These are phyloP conservation scores for Aurelia aurita complex sp. Pacific DNA, from an alignment of 30 jellyfish, hydroid and myxozoan species.

Conservation along the genomic window DNA sequence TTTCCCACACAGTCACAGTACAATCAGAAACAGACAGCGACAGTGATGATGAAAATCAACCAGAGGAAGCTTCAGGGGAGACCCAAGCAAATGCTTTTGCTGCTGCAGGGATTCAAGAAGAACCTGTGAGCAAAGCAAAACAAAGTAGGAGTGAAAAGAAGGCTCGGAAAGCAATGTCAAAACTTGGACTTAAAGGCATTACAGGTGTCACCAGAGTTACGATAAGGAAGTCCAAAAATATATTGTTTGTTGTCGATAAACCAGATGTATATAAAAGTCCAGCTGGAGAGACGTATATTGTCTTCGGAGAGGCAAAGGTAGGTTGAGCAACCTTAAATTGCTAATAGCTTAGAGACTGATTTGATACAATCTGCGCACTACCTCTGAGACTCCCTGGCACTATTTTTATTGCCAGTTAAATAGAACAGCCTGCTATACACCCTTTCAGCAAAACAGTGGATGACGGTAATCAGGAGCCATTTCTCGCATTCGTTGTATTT, in stretches of 20 bases:
- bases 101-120: conserved; percentile 98
- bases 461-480: no score
- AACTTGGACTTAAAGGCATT: conserved; percentile 91
- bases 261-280: conserved; percentile 99
- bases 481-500: no score
- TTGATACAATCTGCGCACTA: neutral
- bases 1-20: conserved; percentile 33
- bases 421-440: no score
- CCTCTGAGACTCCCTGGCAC: no score
- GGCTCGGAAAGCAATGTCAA: conserved; percentile 94
- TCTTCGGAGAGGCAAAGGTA: conserved; percentile 98
- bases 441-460: no score
- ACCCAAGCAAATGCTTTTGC: conserved; percentile 89
- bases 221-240: conserved; percentile 89
- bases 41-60: conserved; percentile 76
- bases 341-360: neutral
- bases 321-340: neutral
- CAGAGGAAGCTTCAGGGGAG: conserved; percentile 78
- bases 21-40: conserved; percentile 95
- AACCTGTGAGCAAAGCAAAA: conserved; percentile 96
- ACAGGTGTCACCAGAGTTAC: conserved; percentile 97
- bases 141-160: conserved; percentile 98
- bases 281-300: conserved; percentile 95
- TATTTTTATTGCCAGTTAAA: no score
- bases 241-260: conserved; percentile 88